Conservation (phyloP, 2,888 invertebrate genomes). For the Schizotus pectinicornis region DNA sequence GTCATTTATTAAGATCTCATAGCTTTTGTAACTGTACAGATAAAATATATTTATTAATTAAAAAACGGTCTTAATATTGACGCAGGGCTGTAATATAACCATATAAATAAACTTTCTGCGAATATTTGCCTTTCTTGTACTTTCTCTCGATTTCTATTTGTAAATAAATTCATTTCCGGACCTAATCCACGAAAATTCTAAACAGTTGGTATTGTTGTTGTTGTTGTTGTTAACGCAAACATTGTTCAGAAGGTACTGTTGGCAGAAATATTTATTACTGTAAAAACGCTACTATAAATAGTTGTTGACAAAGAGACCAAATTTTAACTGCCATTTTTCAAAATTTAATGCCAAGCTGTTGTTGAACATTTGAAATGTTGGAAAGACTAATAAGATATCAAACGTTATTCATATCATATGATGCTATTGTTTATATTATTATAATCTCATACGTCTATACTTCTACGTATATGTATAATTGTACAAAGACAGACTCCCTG, state of each 20-base stretch:
- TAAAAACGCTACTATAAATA: constrained; percentile 10
- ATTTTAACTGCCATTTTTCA: constrained; percentile 41
- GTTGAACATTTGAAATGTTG: constrained; percentile 35
- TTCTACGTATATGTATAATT: constrained; percentile 55
- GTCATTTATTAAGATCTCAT: constrained; percentile 24
- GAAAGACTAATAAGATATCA: constrained; percentile 40
- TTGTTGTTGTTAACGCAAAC: constrained; percentile 8
- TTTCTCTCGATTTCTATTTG: constrained; percentile 37
- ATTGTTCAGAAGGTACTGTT: constrained; percentile 32
- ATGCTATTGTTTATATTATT: constrained; percentile 26
- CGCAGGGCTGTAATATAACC: constrained; percentile 56
- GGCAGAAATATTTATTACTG: constrained; percentile 35
- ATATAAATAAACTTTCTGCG: constrained; percentile 54
- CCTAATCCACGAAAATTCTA: constrained; percentile 22
- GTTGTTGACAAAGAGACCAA: constrained; percentile 34
- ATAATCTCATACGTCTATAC: constrained; percentile 44
- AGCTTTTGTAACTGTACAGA: constrained; percentile 48
- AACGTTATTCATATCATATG: constrained; percentile 45
- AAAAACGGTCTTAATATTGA: constrained; percentile 29
- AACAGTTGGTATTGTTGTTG: constrained; percentile 13
- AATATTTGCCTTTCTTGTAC: constrained; percentile 41
- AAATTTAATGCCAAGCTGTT: constrained; percentile 41
- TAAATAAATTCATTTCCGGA: constrained; percentile 35
- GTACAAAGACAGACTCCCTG: constrained; percentile 53
- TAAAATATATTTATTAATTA: constrained; percentile 49